Conservation (phyloP, 2,797 vertebrate genomes). For the Chromobotia macracanthus region DNA sequence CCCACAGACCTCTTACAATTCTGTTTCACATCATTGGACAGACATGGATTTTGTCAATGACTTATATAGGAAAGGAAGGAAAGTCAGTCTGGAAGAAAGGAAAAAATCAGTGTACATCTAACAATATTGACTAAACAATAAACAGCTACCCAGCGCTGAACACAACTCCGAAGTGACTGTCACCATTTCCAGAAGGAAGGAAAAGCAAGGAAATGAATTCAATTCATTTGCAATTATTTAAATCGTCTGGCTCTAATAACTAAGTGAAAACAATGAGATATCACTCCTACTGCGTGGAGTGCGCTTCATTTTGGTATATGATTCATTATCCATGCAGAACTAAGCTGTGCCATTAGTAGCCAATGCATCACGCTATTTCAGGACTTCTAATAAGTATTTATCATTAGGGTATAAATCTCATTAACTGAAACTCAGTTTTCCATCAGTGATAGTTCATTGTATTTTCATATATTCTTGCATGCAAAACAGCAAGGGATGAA, state of each 20-base stretch:
- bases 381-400: slow-evolving; percentile 40
- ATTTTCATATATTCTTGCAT: not conserved
- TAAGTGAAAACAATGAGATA: slow-evolving; percentile 9
- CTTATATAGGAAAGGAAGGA: slow-evolving; percentile 10
- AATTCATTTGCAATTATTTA: slow-evolving; percentile 29
- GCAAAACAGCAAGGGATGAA: slow-evolving; percentile 15
- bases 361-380: slow-evolving; percentile 53
- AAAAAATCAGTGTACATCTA: slow-evolving; percentile 5
- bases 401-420: slow-evolving; percentile 24
- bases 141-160: slow-evolving; percentile 27
- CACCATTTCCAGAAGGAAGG: not conserved
- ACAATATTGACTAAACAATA: slow-evolving; percentile 32
- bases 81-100: slow-evolving; percentile 3
- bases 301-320: slow-evolving; percentile 10
- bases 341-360: slow-evolving; percentile 40
- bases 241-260: slow-evolving; percentile 41
- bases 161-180: slow-evolving; percentile 1
- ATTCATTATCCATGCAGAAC: slow-evolving; percentile 43
- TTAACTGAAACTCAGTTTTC: slow-evolving; percentile 31
- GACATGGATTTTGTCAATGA: slow-evolving; percentile 5
- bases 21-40: not conserved
- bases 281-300: not conserved
- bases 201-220: not conserved
- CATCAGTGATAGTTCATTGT: not conserved
- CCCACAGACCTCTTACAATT: not conserved